Conservation (phyloP, 2,888 invertebrate species). For the Rhamphomyia laevipes region DNA sequence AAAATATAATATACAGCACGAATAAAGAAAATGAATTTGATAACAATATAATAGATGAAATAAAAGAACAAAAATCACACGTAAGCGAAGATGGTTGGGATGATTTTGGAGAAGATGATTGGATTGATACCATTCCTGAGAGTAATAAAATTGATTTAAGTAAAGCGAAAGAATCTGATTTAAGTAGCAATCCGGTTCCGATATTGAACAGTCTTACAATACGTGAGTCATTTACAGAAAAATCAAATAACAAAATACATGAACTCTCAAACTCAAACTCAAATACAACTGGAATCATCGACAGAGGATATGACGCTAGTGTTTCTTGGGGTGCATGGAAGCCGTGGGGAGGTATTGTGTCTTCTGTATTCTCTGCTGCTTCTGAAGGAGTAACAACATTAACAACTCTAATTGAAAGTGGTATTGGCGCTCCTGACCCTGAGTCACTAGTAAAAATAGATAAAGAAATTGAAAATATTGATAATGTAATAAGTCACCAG, state of each 20-base stretch:
- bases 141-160: background rate
- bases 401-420: constrained; percentile 68
- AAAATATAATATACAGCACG: background rate
- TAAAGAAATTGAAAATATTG: constrained; percentile 20
- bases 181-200: no score
- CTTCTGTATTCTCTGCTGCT: constrained; percentile 63
- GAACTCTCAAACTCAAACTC: background rate
- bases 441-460: constrained; percentile 55
- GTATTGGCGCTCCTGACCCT: constrained; percentile 74
- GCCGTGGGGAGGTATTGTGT: constrained; percentile 62
- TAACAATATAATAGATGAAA: constrained; percentile 27
- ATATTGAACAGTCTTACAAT: no score
- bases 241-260: background rate
- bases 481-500: constrained; percentile 11
- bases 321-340: constrained; percentile 50
- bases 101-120: constrained; percentile 42
- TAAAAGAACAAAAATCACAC: constrained; percentile 13
- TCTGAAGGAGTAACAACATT: constrained; percentile 64
- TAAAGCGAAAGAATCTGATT: background rate
- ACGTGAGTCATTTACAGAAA: background rate
- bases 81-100: constrained; percentile 39
- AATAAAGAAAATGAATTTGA: background rate
- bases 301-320: constrained; percentile 12
- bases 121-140: background rate
- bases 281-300: background rate